These are phyloP conservation scores for Sialia sialis DNA, from an alignment of 2,113 vertebrate genomes.

Conservation along the genomic window DNA sequence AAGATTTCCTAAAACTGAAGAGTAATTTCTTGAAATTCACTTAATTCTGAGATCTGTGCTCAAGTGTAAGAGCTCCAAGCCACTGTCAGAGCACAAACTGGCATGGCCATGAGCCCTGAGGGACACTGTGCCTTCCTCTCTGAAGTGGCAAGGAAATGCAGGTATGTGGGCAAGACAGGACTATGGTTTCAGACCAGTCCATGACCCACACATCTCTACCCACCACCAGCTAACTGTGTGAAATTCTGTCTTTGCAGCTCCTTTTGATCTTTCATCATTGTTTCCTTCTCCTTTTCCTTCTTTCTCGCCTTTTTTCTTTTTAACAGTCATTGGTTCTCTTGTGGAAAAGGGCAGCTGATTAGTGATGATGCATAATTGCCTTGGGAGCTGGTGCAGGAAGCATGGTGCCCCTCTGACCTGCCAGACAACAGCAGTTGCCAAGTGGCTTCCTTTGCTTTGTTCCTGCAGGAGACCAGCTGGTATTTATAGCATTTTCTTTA, in stretches of 20 bases:
- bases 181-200: neutral
- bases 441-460: neutral
- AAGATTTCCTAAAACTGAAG: neutral
- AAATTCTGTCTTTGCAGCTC: neutral
- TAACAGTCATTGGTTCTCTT: neutral
- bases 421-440: neutral
- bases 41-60: neutral
- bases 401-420: neutral
- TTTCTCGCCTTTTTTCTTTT: accelerated
- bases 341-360: neutral
- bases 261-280: neutral
- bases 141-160: neutral
- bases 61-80: neutral
- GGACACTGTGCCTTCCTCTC: neutral
- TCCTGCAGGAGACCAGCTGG: neutral
- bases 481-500: neutral
- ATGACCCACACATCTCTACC: neutral
- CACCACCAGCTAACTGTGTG: neutral
- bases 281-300: neutral
- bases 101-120: neutral
- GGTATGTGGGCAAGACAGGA: neutral
- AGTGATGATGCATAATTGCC: neutral
- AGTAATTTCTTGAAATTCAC: neutral
- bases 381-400: neutral
- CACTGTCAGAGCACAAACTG: neutral